These are phyloP conservation scores for Sporophila hypoxantha DNA, from an alignment of 2,113 vertebrate genomes.

Conservation along the genomic window DNA sequence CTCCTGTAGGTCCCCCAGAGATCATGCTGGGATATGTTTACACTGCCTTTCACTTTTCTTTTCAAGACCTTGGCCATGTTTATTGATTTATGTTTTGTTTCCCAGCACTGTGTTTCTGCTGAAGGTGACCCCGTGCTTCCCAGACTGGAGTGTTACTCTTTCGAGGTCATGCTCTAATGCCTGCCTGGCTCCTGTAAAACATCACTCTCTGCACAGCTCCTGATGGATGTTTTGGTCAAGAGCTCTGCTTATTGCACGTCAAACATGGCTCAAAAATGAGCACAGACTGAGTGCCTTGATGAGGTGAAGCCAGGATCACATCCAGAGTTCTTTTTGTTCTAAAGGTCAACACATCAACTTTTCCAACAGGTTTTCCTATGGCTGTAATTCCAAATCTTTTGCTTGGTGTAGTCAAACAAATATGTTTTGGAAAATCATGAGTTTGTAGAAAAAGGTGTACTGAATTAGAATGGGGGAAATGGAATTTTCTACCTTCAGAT, in stretches of 20 bases:
- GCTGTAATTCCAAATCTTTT: conserved; percentile 7
- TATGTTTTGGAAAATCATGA: background rate
- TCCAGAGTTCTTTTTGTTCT: background rate
- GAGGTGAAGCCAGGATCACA: background rate
- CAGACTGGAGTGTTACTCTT: background rate
- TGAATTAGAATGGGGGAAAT: background rate
- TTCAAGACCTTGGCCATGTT: conserved; percentile 23
- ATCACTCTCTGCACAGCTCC: background rate
- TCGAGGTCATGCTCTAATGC: background rate
- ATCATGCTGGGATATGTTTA: conserved; percentile 11
- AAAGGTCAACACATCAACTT: background rate
- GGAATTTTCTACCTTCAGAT: background rate
- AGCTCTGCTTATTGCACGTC: background rate
- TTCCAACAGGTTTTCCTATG: background rate
- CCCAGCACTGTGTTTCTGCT: background rate
- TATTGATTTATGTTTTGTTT: conserved; percentile 39
- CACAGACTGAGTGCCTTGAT: background rate
- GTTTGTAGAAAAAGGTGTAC: background rate
- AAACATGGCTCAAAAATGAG: conserved; percentile 4
- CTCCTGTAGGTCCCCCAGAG: background rate
- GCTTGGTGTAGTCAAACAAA: background rate
- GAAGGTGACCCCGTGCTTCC: background rate
- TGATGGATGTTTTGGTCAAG: conserved; percentile 1
- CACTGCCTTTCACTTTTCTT: conserved; percentile 17
- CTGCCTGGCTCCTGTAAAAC: conserved; percentile 22